Evolutionary conservation across 2,888 invertebrate genomes (phyloP).

Genomic region (Aproaerema taeniolella): DNA sequence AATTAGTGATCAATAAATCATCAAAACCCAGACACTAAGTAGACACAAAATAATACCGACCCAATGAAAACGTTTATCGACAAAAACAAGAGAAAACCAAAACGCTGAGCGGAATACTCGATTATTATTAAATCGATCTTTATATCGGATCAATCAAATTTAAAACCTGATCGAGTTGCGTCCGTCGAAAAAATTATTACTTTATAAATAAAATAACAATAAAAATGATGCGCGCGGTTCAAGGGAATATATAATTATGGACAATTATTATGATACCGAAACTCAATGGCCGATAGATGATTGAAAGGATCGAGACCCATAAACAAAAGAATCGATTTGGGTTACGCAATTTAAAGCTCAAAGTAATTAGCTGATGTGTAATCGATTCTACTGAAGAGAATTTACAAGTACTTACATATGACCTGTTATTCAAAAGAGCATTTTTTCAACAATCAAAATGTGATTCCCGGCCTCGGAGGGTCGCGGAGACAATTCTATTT

Average conservation of each 20-base stretch:
- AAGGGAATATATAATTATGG: conserved; percentile 77
- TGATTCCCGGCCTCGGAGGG: conserved; percentile 50
- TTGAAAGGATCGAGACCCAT: conserved; percentile 75
- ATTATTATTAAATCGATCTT: conserved; percentile 73
- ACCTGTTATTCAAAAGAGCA: conserved; percentile 22
- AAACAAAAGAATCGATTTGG: conserved; percentile 74
- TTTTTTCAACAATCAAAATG: conserved; percentile 48
- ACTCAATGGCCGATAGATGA: conserved; percentile 75
- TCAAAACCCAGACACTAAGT: conserved; percentile 43
- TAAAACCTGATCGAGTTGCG: conserved; percentile 71
- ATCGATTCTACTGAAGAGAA: conserved; percentile 36
- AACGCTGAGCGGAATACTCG: conserved; percentile 59
- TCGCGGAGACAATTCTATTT: conserved; percentile 64
- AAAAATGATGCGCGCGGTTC: conserved; percentile 71
- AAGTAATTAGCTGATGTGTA: conserved; percentile 66
- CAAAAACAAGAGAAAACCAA: conserved; percentile 56
- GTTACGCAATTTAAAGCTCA: conserved; percentile 70
- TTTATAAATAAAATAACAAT: conserved; percentile 79
- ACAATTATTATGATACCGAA: conserved; percentile 76
- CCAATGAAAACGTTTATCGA: conserved; percentile 60
- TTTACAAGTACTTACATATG: neutral
- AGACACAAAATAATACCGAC: conserved; percentile 46
- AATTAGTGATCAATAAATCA: conserved; percentile 52
- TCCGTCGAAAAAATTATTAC: conserved; percentile 72
- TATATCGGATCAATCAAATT: conserved; percentile 77